Base-by-base conservation (phyloP, 2,113 vertebrate genomes). In the Corythoichthys intestinalis region DNA sequence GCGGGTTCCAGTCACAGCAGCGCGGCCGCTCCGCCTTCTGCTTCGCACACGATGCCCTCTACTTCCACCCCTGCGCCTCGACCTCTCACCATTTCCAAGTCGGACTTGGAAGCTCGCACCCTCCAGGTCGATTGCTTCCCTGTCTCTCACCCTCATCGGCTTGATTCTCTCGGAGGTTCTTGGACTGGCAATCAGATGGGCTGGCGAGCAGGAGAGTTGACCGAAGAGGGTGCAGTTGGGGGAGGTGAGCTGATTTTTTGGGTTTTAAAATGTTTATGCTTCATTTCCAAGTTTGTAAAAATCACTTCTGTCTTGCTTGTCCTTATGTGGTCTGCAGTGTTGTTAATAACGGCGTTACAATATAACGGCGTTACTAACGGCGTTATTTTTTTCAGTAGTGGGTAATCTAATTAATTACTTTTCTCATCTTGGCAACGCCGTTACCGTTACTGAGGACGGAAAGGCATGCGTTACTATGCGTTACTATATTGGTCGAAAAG, bases 141-240 rank as follows among this genome's bases (percentile, higher is more conserved):
- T 11, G 83, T 88, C 69, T 70, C 78, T 34, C 83, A 87, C 81
- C 90, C 87, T 80, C 90, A 93, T 75, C 92, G 92, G 6, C 86
- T 93, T 49, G 92, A 92, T 71, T 92, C 92, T 2, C 77, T 89
- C 0, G 92, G 92, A 20, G 91, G 91, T 34, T 88, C 92, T 35
- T 94, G 93, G 92, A 89, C 92, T 1, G 91, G 92, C 17, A 94
- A 93, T 78, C 93, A 93, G 80, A 92, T 92, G 20, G 91, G 93
- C 69, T 94, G 93, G 93, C 88, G 91, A 64, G 85, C 89, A 4
- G 91, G 88, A 41, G 93, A 93, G 64, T 79, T 93, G 69, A 72
- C 89, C 57, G 93, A 94, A 68, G 94, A 96, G 74, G 95, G 94
- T 39, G 94, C 94, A 0, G 92, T 95, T 0, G 95, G 94, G 47